phyloP scores from a whole-genome alignment of 1,140 invertebrate genomes.

The Rhyzopertha dominica region DNA sequence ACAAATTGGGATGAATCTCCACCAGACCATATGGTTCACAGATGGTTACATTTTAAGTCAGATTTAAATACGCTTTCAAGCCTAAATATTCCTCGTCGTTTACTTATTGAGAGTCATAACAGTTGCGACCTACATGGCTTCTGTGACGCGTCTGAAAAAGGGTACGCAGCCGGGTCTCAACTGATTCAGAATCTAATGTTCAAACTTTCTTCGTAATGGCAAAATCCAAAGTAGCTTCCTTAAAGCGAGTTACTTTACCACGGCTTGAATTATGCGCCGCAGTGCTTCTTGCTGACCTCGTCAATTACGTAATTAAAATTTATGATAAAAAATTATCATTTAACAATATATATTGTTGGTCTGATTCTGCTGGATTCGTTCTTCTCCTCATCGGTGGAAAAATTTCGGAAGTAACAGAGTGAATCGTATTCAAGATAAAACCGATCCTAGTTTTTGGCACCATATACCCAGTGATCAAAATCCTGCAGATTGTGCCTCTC shows the following conservation, averaged over 20 bases:
- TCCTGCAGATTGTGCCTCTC: slow-evolving; percentile 6
- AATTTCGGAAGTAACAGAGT: too few species aligned
- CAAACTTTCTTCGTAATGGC: too few species aligned
- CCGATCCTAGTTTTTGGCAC: not conserved
- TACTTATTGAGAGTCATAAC: not conserved
- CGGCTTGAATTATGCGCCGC: too few species aligned
- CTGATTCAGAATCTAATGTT: too few species aligned
- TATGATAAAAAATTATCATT: too few species aligned
- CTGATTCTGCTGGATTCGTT: too few species aligned
- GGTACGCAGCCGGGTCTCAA: too few species aligned
- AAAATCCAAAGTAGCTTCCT: too few species aligned
- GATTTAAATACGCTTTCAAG: slow-evolving; percentile 1
- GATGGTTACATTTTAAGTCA: slow-evolving; percentile 25
- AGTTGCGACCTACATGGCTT: slow-evolving; percentile 35
- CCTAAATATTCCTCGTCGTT: not conserved
- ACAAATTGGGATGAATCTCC: slow-evolving; percentile 37
- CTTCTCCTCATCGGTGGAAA: too few species aligned
- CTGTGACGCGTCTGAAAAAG: slow-evolving; percentile 29
- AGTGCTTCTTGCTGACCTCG: slow-evolving; percentile 1
- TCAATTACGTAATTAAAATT: not conserved
- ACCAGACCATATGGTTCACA: slow-evolving; percentile 14
- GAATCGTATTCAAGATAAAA: too few species aligned
- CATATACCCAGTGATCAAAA: slow-evolving; percentile 7
- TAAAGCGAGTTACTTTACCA: too few species aligned
- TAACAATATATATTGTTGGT: too few species aligned